Conservation (phyloP, 2,797 vertebrate genomes). For the Ispidina picta region DNA sequence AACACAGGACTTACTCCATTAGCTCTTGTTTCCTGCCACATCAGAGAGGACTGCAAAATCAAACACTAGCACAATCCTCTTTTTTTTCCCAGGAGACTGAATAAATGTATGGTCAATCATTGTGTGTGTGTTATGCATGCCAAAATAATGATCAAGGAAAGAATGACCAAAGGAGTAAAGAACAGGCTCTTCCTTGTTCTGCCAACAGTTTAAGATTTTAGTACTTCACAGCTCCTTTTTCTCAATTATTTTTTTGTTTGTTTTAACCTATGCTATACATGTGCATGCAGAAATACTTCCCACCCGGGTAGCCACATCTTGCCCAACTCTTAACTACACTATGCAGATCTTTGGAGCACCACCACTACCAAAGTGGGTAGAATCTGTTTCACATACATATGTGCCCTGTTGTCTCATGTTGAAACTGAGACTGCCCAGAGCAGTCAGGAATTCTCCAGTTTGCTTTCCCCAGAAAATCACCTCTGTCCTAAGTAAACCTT, state of each 20-base stretch:
- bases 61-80: neutral
- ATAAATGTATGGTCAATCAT: neutral
- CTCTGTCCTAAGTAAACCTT: neutral
- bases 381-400: neutral
- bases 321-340: neutral
- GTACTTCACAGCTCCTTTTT: neutral
- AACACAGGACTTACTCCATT: neutral
- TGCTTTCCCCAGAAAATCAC: neutral
- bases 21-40: neutral
- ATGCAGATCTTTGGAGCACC: neutral
- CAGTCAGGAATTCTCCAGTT: neutral
- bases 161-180: neutral
- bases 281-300: neutral
- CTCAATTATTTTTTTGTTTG: neutral
- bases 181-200: neutral
- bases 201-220: neutral
- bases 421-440: neutral
- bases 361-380: neutral
- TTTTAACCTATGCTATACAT: neutral
- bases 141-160: neutral
- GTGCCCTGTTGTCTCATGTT: neutral
- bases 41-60: neutral
- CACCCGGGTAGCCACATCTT: neutral
- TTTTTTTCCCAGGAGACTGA: neutral
- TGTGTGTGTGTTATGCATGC: neutral